phyloP scores from a whole-genome alignment of 2,113 vertebrate species.

The Nesospiza acunhae region DNA sequence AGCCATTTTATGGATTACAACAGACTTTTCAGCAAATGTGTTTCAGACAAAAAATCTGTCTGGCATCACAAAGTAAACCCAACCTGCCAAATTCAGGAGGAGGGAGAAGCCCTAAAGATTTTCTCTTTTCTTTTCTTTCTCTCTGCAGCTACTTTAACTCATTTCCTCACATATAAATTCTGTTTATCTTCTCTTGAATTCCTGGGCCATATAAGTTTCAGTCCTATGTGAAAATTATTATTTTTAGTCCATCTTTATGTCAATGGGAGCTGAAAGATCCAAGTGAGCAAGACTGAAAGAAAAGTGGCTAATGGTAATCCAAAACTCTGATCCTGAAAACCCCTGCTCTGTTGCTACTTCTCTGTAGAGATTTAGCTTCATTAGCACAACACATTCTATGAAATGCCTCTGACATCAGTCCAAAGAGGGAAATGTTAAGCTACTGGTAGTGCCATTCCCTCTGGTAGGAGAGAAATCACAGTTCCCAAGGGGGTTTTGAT shows the following conservation, averaged over 20 bases:
- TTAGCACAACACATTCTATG: background rate
- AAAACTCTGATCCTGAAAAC: background rate
- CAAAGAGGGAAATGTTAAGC: background rate
- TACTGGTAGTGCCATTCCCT: background rate
- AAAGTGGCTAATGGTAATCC: background rate
- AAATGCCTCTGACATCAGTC: background rate
- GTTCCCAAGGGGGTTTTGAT: background rate
- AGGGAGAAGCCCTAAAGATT: background rate
- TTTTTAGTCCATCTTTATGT: background rate
- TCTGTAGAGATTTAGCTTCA: background rate
- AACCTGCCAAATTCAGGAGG: background rate
- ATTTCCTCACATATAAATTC: background rate
- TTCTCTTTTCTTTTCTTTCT: background rate
- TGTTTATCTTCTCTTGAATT: background rate
- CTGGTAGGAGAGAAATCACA: background rate
- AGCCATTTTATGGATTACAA: background rate
- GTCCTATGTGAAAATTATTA: background rate
- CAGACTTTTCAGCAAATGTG: conserved; percentile 34
- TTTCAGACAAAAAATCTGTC: conserved; percentile 51
- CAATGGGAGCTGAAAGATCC: background rate
- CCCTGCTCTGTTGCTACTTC: background rate
- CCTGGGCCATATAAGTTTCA: background rate
- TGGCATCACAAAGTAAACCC: background rate
- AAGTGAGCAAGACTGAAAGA: background rate
- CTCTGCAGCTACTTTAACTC: background rate